phyloP scores from a whole-genome alignment of 1,140 invertebrate species.

The Lepidurus packardi region DNA sequence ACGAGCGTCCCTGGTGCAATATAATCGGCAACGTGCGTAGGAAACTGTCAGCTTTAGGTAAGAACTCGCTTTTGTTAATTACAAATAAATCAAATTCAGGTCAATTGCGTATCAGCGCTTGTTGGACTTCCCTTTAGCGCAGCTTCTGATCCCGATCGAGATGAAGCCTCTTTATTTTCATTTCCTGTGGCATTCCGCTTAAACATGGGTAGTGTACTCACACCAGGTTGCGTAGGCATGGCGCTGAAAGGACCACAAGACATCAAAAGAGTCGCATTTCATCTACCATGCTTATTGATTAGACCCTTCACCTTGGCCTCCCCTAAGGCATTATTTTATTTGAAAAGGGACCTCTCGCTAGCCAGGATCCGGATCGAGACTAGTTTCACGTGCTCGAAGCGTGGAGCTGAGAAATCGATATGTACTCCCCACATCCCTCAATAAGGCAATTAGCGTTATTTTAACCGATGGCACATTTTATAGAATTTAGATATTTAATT shows the following conservation, averaged over 20 bases:
- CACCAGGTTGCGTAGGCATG: neutral
- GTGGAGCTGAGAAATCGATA: constrained; percentile 1
- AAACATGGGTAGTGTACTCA: neutral
- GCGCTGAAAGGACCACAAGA: neutral
- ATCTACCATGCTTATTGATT: constrained; percentile 7
- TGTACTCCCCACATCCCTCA: neutral
- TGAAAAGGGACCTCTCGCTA: neutral
- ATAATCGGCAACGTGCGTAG: neutral
- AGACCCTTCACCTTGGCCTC: neutral
- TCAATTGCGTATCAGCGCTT: neutral
- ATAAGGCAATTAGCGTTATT: neutral
- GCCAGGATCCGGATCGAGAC: neutral
- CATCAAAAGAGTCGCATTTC: neutral
- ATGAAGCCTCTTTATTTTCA: constrained; percentile 3
- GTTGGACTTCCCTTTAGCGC: neutral
- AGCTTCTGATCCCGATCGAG: neutral
- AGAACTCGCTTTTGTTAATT: neutral
- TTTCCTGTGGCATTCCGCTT: neutral
- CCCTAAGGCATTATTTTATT: neutral
- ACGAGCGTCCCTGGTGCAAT: too few species aligned
- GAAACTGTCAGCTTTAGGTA: neutral
- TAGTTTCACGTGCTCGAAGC: neutral
- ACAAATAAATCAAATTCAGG: neutral
- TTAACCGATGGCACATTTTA: neutral
- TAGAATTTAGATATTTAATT: too few species aligned